These are phyloP conservation scores for Trichomalopsis sarcophagae DNA, from an alignment of 1,140 invertebrate species.

Conservation along the genomic window DNA sequence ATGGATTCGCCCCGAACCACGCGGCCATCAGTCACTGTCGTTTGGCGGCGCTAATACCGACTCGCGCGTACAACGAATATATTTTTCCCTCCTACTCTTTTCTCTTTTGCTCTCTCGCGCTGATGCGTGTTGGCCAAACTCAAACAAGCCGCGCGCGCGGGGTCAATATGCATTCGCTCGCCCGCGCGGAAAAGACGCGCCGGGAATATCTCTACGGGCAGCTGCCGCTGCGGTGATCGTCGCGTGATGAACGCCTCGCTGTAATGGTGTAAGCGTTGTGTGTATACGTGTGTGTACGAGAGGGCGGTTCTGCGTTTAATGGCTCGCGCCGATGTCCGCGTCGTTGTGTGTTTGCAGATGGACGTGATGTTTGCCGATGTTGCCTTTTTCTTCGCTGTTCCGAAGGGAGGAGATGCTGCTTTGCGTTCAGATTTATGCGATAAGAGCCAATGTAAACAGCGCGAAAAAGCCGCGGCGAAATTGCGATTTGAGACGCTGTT, in stretches of 20 bases:
- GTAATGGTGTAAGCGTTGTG: neutral
- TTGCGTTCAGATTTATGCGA: no score
- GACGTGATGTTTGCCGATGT: neutral
- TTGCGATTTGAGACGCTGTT: no score
- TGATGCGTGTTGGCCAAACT: neutral
- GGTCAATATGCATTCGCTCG: constrained; percentile 34
- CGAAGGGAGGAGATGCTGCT: no score
- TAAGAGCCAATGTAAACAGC: no score
- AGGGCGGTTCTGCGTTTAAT: neutral
- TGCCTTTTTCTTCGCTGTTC: neutral
- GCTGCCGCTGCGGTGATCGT: neutral
- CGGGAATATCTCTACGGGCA: neutral
- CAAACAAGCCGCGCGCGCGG: neutral
- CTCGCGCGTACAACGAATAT: constrained; percentile 21
- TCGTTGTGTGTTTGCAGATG: neutral
- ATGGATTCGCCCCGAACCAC: constrained; percentile 42
- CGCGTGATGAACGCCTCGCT: neutral
- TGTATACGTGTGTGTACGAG: neutral
- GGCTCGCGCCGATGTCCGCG: neutral
- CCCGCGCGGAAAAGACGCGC: constrained; percentile 7
- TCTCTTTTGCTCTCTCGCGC: neutral
- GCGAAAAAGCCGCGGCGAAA: no score
- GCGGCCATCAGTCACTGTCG: constrained; percentile 51
- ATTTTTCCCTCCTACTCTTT: constrained; percentile 24
- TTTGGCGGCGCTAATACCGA: constrained; percentile 2